Base-by-base conservation (phyloP, 2,888 invertebrate species). In the Epistrophella euchroma region DNA sequence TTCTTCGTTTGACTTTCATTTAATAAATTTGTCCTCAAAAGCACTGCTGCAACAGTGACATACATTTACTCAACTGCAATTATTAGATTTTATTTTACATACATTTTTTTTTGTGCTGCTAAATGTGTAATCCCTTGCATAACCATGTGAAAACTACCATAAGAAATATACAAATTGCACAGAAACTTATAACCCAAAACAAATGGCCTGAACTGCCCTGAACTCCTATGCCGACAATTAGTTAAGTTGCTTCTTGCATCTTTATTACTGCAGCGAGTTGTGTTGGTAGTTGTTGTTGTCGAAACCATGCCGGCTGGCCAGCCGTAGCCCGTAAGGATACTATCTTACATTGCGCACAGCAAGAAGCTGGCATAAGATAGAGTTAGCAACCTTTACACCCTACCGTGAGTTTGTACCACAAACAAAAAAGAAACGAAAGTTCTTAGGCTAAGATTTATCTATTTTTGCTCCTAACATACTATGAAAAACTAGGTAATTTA, bases 151-250 rank as follows among this genome's bases (percentile, higher is more conserved):
- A 55, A 40, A 52, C 15, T 19, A 25, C 32, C 32, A 35, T 25
- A 62, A 52, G 52, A 32, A 40, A 60, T 17, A 60, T 40, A 40
- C 40, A 19, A 60, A 60, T 60, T 28, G 66, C 47, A 17, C 50
- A 56, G 45, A 11, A 79, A 66, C 52, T 66, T 77, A n/a, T n/a
- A 77, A 83, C 77, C 52, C 68, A 19, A 58, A 80, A 84, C 80
- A 84, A 84, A 84, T 84, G 74, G 71, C 80, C 50, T 84, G 80
- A 84, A 75, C 84, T 84, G 79, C 71, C 84, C 84, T 75, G 80
- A 84, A 80, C 84, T 58, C 50, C 35, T 60, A 25, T 75, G 64
- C 56, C 22, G 66, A 66, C 84, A 80, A 84, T 84, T 84, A 84
- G 84, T 84, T 80, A 75, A 66, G 78, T 71, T 62, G 70, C 68